phyloP scores from a whole-genome alignment of 2,888 invertebrate genomes.

The Drosophila multiciliata region DNA sequence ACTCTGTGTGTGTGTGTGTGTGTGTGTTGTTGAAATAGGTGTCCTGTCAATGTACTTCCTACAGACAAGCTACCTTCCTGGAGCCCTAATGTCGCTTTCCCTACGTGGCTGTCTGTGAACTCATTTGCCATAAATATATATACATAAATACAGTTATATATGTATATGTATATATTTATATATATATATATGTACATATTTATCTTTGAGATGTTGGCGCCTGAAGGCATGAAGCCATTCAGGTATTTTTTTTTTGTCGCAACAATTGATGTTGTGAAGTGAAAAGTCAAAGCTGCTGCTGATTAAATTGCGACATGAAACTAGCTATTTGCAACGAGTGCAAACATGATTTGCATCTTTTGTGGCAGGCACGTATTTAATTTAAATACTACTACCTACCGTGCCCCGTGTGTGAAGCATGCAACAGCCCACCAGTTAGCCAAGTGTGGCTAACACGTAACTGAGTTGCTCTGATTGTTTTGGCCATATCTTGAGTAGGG shows the following conservation, averaged over 20 bases:
- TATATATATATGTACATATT: conserved; percentile 7
- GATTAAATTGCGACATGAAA: conserved; percentile 38
- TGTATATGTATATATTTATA: conserved; percentile 12
- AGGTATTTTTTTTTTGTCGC: conserved; percentile 8
- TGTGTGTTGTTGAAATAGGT: conserved; percentile 47
- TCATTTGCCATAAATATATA: not conserved
- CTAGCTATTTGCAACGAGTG: conserved; percentile 26
- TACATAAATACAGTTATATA: conserved; percentile 6
- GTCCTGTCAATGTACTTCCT: conserved; percentile 58
- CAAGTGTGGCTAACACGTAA: conserved; percentile 46
- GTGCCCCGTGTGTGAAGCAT: not conserved
- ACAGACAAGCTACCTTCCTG: conserved; percentile 30
- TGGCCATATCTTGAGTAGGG: not conserved
- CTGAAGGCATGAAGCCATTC: conserved; percentile 36
- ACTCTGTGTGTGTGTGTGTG: not conserved
- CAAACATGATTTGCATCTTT: conserved; percentile 33
- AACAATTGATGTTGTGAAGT: conserved; percentile 29
- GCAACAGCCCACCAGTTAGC: not conserved
- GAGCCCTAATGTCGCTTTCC: conserved; percentile 38
- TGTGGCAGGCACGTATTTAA: conserved; percentile 63
- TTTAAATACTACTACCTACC: conserved; percentile 47
- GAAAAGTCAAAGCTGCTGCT: conserved; percentile 8
- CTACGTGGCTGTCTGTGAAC: conserved; percentile 22
- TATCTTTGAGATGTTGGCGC: not conserved
- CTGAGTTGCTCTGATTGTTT: conserved; percentile 51